Evolutionary conservation across 2,113 vertebrate species (phyloP).

Genomic region (Ascaphus truei): DNA sequence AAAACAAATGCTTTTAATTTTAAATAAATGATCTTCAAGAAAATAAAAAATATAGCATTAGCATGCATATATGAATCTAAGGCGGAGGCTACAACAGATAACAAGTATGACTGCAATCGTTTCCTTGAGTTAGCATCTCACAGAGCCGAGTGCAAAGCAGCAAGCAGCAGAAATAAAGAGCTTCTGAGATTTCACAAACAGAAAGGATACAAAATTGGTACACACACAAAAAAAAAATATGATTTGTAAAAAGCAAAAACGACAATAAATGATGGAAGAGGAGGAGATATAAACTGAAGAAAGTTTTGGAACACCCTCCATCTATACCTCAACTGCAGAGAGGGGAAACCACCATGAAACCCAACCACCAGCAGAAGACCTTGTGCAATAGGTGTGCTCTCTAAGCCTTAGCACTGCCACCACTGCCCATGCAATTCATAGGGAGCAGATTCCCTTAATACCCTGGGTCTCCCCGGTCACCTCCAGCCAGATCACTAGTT

Average conservation of each 20-base stretch:
- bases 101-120: no score
- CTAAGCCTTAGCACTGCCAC: accelerated
- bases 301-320: background rate
- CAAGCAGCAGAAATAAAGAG: slow-evolving; percentile 42
- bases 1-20: no score
- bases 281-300: background rate
- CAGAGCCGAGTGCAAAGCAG: slow-evolving; percentile 32
- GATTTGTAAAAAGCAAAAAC: background rate
- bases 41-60: no score
- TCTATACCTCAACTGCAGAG: no score
- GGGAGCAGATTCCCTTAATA: background rate
- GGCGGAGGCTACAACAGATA: background rate
- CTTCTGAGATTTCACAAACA: no score
- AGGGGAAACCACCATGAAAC: no score
- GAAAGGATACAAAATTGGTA: background rate
- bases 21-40: no score
- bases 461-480: no score
- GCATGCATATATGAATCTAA: background rate
- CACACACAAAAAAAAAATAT: background rate
- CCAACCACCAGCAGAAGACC: slow-evolving; percentile 5
- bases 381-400: background rate
- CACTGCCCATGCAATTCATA: background rate
- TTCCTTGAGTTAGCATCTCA: background rate
- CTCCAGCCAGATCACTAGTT: no score
- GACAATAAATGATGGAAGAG: background rate